A percentile compares a stretch with the other conserved stretches of the same genome.
Conservation (phyloP, 2,888 invertebrate genomes). For the Papilio protenor region DNA sequence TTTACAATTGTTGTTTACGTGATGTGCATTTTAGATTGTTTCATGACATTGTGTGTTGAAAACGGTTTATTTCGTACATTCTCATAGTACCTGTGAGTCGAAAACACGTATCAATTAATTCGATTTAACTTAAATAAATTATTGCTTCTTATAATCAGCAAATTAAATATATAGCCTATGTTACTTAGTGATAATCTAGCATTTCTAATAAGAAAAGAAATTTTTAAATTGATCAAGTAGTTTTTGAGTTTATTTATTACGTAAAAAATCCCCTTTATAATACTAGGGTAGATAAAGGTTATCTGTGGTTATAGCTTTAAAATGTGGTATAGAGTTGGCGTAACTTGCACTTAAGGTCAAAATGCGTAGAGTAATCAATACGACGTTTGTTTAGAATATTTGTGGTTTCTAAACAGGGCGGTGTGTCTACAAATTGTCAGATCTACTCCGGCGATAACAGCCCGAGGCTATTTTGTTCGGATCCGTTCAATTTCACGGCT, state of each 20-base stretch:
- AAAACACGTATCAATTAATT: no score
- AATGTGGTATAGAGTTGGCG: neutral
- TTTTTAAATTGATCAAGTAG: no score
- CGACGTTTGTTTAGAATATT: constrained; percentile 62
- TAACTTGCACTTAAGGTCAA: constrained; percentile 57
- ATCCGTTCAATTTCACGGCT: constrained; percentile 59
- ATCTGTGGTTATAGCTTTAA: neutral
- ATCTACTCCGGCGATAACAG: constrained; percentile 53
- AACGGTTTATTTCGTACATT: neutral
- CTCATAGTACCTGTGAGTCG: no score
- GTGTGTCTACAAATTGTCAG: constrained; percentile 58
- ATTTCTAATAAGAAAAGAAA: no score
- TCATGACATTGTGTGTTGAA: neutral
- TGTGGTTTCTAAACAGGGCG: constrained; percentile 58
- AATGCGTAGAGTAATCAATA: constrained; percentile 61
- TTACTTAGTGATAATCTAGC: no score
- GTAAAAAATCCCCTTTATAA: no score
- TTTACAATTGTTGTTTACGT: constrained; percentile 6
- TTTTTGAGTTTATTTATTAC: no score
- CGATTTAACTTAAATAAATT: no score
- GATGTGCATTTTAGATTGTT: constrained; percentile 4
- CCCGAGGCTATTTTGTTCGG: constrained; percentile 48
- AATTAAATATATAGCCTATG: no score
- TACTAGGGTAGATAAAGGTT: neutral
- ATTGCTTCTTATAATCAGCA: no score